A percentile compares a stretch with the other conserved stretches of the same genome.
Evolutionary conservation across 1,140 invertebrate species (phyloP).

Genomic region (Chironomus striatipennis): DNA sequence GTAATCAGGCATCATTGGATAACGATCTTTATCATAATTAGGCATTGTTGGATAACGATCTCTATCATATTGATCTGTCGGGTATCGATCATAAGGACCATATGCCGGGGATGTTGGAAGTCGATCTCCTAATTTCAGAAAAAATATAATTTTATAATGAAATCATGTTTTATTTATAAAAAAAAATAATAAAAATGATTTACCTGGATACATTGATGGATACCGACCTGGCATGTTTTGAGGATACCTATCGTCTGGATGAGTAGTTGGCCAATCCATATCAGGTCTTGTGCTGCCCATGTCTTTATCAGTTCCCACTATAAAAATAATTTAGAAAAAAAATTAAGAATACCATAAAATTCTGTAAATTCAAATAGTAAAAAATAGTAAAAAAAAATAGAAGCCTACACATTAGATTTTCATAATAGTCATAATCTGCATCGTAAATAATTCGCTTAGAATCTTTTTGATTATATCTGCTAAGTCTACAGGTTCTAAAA

Average conservation of each 20-base stretch:
- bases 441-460: constrained; percentile 83
- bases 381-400: no score
- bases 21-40: constrained; percentile 24
- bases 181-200: no score
- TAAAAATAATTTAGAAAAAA: not conserved
- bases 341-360: constrained; percentile 3
- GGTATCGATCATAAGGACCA: constrained; percentile 28
- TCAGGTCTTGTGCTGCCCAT: constrained; percentile 21
- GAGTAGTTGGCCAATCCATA: constrained; percentile 20
- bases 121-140: constrained; percentile 36
- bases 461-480: constrained; percentile 76
- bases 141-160: not conserved
- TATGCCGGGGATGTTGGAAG: constrained; percentile 37
- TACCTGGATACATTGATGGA: constrained; percentile 25
- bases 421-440: constrained; percentile 84
- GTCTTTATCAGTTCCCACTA: constrained; percentile 22
- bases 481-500: constrained; percentile 71
- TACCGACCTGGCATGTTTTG: constrained; percentile 32
- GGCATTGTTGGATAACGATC: constrained; percentile 1
- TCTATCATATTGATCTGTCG: not conserved
- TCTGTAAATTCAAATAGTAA: no score
- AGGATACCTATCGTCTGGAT: constrained; percentile 39
- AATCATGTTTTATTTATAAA: no score
- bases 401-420: constrained; percentile 80
- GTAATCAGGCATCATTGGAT: constrained; percentile 25